Conservation (phyloP, 2,113 vertebrate genomes). For the Ptilonorhynchus violaceus region DNA sequence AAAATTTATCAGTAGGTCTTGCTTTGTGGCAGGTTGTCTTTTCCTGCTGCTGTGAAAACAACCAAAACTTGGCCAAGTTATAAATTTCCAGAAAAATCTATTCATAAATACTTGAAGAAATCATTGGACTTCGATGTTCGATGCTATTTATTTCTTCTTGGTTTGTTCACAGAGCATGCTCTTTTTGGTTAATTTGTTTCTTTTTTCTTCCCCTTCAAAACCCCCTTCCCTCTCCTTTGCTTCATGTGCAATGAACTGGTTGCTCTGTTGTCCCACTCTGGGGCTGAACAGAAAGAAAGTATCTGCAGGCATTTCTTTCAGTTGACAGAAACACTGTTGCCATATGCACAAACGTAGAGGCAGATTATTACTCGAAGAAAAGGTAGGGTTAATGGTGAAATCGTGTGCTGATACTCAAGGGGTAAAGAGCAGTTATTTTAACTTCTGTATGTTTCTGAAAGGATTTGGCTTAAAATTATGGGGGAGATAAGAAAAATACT, state of each 20-base stretch:
- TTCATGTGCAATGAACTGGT: background rate
- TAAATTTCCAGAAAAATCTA: background rate
- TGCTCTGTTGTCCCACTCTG: background rate
- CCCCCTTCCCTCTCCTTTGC: rapidly evolving
- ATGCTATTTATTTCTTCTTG: background rate
- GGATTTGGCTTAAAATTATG: background rate
- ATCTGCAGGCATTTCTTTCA: background rate
- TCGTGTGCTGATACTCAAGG: background rate
- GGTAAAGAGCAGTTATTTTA: background rate
- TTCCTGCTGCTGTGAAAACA: background rate
- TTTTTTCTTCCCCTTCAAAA: rapidly evolving
- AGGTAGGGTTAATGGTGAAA: background rate
- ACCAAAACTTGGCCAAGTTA: background rate
- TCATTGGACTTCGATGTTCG: background rate
- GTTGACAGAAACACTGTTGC: background rate
- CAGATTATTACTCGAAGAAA: background rate
- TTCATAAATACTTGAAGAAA: background rate
- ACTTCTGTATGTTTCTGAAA: background rate
- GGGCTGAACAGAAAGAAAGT: background rate
- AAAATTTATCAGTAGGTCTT: background rate
- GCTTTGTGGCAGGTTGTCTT: background rate
- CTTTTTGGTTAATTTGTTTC: background rate
- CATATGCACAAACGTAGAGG: background rate
- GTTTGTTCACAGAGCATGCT: background rate
- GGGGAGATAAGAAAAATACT: background rate